Base-by-base conservation (phyloP, 2,113 vertebrate species). In the Hippoglossus stenolepis region DNA sequence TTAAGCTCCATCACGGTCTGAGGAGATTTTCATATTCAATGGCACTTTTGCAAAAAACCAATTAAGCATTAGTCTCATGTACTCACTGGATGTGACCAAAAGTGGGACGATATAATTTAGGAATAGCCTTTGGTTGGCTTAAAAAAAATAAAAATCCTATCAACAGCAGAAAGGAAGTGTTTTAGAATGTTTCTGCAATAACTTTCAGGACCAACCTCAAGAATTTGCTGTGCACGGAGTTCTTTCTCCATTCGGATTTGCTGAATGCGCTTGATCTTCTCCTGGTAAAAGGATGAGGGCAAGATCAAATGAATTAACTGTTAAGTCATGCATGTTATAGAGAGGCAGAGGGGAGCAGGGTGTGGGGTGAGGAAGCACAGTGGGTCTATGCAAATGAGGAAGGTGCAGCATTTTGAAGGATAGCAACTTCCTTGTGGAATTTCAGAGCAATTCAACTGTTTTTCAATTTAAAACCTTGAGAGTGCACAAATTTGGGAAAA, bases 181-280 rank as follows among this genome's bases (percentile, higher is more conserved):
- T 86, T 87, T 63, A 79, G 56, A 89, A 83, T 82, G 70, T 87
- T 87, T 90, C 91, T 90, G 86, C 86, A 86, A 80, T 84, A 88
- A 87, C 83, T 87, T 90, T 89, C 70, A 82, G 85, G 71, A 92
- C 91, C 18, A 95, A 99, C 98, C 97, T 99, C 97, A 57, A 99
- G 93, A 94, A 98, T 97, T 91, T 98, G 97, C 90, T 99, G 98
- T 77, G 97, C 97, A 90, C 97, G 94, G 90, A 97, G 95, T 94
- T 99, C 97, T 91, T 98, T 99, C 94, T 99, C 97, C 94, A 97
- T 95, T 88, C 97, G 95, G 85, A 98, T 96, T 93, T 97, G 98
- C 91, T 99, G 96, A 91, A 98, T 97, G 92, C 97, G 95, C 89
- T 96, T 97, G 84, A 98, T 97, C 94, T 97, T 99, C 91, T 99